Evolutionary conservation across 2,888 invertebrate genomes (phyloP).

Genomic region (Pyrochroa serraticornis): DNA sequence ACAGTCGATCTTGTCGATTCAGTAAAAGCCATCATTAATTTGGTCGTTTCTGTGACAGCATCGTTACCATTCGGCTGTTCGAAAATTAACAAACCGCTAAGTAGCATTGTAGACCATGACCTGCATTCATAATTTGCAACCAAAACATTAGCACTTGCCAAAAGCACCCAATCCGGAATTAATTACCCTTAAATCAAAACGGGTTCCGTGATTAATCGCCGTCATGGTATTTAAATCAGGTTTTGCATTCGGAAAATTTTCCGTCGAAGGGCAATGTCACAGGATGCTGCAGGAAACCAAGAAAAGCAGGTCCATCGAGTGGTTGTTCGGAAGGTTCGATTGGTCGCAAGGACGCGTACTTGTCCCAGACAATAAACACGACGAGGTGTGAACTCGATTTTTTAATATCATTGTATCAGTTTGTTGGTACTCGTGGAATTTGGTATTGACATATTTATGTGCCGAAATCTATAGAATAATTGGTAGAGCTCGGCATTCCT

Average conservation of each 20-base stretch:
- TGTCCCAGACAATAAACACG: slow-evolving; percentile 33
- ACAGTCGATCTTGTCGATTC: no score
- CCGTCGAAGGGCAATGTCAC: slow-evolving; percentile 5
- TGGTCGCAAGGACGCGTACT: slow-evolving; percentile 40
- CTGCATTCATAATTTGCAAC: slow-evolving; percentile 24
- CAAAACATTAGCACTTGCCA: slow-evolving; percentile 11
- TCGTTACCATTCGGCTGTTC: slow-evolving; percentile 9
- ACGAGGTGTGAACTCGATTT: slow-evolving; percentile 32
- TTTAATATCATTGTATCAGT: not conserved
- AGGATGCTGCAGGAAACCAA: slow-evolving; percentile 26
- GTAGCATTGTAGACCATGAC: slow-evolving; percentile 18
- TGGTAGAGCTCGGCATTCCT: no score
- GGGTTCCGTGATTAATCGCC: slow-evolving; percentile 1
- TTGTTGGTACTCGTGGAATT: slow-evolving; percentile 11
- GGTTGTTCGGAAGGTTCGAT: slow-evolving; percentile 16
- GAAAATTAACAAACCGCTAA: slow-evolving; percentile 12
- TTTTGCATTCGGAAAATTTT: slow-evolving; percentile 6
- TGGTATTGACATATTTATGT: slow-evolving; percentile 28
- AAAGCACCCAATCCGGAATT: slow-evolving; percentile 8
- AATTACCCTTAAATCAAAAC: slow-evolving; percentile 13
- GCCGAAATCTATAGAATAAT: not conserved
- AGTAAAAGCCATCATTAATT: slow-evolving; percentile 6
- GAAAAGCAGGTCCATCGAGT: slow-evolving; percentile 36
- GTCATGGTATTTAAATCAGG: slow-evolving; percentile 4
- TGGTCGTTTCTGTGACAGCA: not conserved